Percentiles rank a stretch among this genome's conserved stretches.
These are phyloP conservation scores for Chelon auratus DNA, from an alignment of 2,797 vertebrate species.

Conservation along the genomic window DNA sequence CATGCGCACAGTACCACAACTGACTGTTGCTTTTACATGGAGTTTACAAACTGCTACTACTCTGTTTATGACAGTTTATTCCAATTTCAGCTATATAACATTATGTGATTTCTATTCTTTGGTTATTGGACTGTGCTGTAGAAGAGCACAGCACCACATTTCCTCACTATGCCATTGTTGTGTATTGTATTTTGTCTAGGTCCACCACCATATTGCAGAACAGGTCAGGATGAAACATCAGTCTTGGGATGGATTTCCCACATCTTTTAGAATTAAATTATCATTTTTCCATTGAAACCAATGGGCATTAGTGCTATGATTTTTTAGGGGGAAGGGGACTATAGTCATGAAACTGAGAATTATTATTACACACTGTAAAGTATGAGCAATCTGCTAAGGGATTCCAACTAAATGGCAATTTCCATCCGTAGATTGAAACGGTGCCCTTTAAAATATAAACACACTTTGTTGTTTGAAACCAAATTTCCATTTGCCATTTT, in stretches of 20 bases:
- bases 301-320: conserved; percentile 29
- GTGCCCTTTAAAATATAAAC: conserved; percentile 1
- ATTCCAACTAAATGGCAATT: conserved; percentile 64
- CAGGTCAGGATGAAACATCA: conserved; percentile 80
- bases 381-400: conserved; percentile 20
- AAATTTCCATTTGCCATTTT: conserved; percentile 55
- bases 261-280: conserved; percentile 45
- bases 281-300: conserved; percentile 19
- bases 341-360: conserved; percentile 32
- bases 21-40: conserved; percentile 3
- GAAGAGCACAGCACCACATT: conserved; percentile 32
- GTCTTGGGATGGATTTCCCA: conserved; percentile 55
- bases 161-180: conserved; percentile 73
- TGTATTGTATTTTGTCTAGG: conserved; percentile 82
- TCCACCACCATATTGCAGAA: conserved; percentile 83
- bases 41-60: conserved; percentile 7
- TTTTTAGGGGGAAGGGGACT: conserved; percentile 21
- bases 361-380: conserved; percentile 33
- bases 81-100: conserved; percentile 17
- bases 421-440: conserved; percentile 20
- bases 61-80: conserved; percentile 27
- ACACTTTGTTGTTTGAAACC: conserved; percentile 1
- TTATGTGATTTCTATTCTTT: background rate
- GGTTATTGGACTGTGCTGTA: conserved; percentile 38
- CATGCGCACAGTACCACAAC: conserved; percentile 15